Evolutionary conservation across 2,888 invertebrate species (phyloP), one percentile per base, ranked within the genome.

Genomic region (Noctua fimbriata): DNA sequence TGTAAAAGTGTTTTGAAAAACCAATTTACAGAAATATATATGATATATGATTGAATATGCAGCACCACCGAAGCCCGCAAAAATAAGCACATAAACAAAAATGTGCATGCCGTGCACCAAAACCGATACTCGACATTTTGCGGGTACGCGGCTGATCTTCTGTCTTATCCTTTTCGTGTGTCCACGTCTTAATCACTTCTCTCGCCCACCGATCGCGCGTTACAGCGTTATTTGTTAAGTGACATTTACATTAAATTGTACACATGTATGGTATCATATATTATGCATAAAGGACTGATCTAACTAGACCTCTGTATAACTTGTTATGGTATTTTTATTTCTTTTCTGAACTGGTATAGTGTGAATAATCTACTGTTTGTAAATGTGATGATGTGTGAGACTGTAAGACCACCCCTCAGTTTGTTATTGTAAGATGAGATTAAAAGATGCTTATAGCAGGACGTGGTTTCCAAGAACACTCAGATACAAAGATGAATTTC

Each of bases 201-300:
- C 81, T 82, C 84, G 79, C 86, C 88, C 80, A 88, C 81, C 47
- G 86, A 66, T 74, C 71, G 87, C 76, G 72, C 79, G 74, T 77
- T 88, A 76, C 67, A 73, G 80, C 82, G 65, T 82, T 84, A 82
- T 89, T 86, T 84, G 88, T 84, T 75, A 81, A 71, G 66, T 69
- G 82, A 84, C 84, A 83, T 84, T 81, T 77, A 89, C 84, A 86
- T 84, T 82, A 74, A 82, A 80, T 79, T 72, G 71, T 86, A 86
- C 86, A 82, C 55, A 69, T 69, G 47, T 69, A 79, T 79, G 67
- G 67, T 67, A 52, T 52, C 75, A 82, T 78, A 79, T 77, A 78
- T 82, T 69, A 86, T 78, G 63, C 75, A 71, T 69, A 18, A 32
- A 24, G 66, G 71, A 69, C 10, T 75, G 85, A 76, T 79, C 78